Base-by-base conservation (phyloP, 2,888 invertebrate species). In the Pristionchus fissidentatus region DNA sequence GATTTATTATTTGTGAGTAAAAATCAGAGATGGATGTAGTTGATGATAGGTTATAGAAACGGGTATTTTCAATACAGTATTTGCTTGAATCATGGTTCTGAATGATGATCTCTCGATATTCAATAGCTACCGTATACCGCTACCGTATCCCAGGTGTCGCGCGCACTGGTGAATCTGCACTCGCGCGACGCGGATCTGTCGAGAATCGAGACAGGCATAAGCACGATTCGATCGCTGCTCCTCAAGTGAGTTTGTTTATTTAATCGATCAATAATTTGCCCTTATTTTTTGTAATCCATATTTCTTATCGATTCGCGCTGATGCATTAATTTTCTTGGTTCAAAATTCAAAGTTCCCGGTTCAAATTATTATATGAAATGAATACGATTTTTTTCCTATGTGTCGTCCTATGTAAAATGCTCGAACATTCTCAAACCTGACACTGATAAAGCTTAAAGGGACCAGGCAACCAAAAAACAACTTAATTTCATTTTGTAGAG, bases 141-240 rank as follows among this genome's bases (percentile, higher is more conserved):
- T n/a, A n/a, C 57, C 43, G 3, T 43, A 26, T 46, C 75, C 8
- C 19, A 83, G 83, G 73, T 83, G 3, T 41, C 83, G 29, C 43
- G 52, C 35, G 83, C 83, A 7, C 70, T 83, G 15, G 46, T 38
- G 41, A 83, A 43, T 75, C 83, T 77, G 3, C 75, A 83, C 26
- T 83, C 84, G 73, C 83, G 88, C 75, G 88, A 89, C 62, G 84
- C 86, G 5, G 88, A 89, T 84, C 83, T 89, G 57, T 85, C 75
- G 43, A 81, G 88, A 22, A 85, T 89, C 52, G 88, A 89, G 88
- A 86, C 86, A 66, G 87, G 87, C 55, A 87, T 87, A 32, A 85
- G 86, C 13, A 87, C 88, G 13, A 88, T 87, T 38, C 62, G 79
- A 26, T 73, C 79, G 13, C 70, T 84, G 19, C 84, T 70, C 10